Base-by-base conservation (phyloP, 2,888 invertebrate genomes). In the Itoplectis maculator region DNA sequence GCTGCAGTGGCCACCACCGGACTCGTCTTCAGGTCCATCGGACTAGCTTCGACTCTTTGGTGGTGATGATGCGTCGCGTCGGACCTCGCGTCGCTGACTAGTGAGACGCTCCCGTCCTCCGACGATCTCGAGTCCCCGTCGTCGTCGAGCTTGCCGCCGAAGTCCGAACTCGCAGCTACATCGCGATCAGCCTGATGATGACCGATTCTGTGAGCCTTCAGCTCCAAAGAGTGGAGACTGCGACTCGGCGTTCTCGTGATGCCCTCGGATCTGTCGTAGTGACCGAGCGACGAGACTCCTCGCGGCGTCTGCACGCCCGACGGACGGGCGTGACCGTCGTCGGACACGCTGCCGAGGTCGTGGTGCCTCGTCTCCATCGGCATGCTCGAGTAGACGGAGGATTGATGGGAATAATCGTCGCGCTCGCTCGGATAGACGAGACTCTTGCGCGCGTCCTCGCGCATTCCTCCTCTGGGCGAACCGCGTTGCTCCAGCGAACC, bases 71-170 rank as follows among this genome's bases (percentile, higher is more conserved):
- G 49, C 47, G 5, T 8, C 6, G 83, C 82, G 79, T 89, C 87
- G 63, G 85, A 81, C 88, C 90, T 91, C 89, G 88, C 86, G 88
- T 92, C 91, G 84, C 80, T 92, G 91, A 92, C 92, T 90, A 92
- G 91, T 88, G 92, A 91, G 72, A 89, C 88, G 84, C 88, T 90
- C 37, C 85, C 90, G 20, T 90, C 81, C 59, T 83, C 81, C 70
- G 92, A 92, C 11, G 90, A 90, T 77, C 89, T 88, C 23, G 91
- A 90, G 20, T 89, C 90, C 88, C 85, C 89, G 80, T 89, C 94
- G 79, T 94, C 94, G 79, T 94, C 94, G 75, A 94, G 94, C 61
- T 88, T 89, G 9, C 63, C 82, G 6, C 65, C 54, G 9, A 86
- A 88, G 29, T 88, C 89, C 2, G 87, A 73, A 54, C 87, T 88